These are phyloP conservation scores for Misgurnus anguillicaudatus DNA, from an alignment of 2,113 vertebrate species.

Conservation along the genomic window DNA sequence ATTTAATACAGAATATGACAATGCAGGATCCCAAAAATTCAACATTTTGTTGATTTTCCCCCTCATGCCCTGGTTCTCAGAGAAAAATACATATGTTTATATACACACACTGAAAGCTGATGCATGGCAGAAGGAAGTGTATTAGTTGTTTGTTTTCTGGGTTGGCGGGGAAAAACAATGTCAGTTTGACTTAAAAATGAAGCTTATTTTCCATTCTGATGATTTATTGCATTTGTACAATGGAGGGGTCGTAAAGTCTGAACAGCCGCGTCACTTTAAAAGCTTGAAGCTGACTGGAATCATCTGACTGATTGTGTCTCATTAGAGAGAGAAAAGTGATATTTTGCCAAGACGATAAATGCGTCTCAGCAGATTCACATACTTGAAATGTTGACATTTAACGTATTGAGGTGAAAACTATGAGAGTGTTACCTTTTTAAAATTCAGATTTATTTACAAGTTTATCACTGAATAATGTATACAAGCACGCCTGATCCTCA, in stretches of 20 bases:
- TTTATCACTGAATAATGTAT: neutral
- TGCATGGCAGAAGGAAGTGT: too few relatives aligned
- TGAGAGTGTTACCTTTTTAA: too few relatives aligned
- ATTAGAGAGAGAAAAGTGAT: neutral
- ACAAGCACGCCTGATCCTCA: neutral
- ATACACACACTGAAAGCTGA: neutral
- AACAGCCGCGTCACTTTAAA: neutral
- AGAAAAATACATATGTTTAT: neutral
- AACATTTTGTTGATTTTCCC: too few relatives aligned
- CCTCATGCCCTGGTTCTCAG: neutral
- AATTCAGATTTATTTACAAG: constrained; percentile 3
- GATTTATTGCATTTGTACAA: neutral
- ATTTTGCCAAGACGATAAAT: too few relatives aligned
- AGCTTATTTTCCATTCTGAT: neutral
- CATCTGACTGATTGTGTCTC: neutral
- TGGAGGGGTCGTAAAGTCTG: neutral
- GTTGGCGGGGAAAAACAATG: too few relatives aligned
- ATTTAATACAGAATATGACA: too few relatives aligned
- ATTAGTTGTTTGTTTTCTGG: neutral
- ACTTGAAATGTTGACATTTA: neutral
- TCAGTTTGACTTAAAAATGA: neutral
- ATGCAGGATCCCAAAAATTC: too few relatives aligned
- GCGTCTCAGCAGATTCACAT: neutral
- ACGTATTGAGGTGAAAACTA: neutral
- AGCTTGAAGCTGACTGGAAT: neutral